Evolutionary conservation across 2,797 vertebrate species (phyloP).

Genomic region (Tolypeutes matacus): DNA sequence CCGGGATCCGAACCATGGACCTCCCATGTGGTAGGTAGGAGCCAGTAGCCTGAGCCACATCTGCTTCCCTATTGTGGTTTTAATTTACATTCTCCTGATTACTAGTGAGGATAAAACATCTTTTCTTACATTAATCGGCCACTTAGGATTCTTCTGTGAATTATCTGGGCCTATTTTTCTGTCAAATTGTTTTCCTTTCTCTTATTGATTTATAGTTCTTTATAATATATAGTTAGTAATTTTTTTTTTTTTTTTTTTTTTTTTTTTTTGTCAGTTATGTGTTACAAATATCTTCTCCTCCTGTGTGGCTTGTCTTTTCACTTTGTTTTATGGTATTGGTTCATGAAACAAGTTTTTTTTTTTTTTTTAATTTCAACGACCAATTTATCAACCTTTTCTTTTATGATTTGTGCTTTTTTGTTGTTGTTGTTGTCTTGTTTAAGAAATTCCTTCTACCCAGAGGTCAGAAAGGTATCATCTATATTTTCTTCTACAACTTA

Average conservation of each 20-base stretch:
- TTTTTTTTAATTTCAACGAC: conserved; percentile 19
- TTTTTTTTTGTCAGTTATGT: background rate
- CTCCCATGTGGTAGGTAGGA: no score
- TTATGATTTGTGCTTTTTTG: background rate
- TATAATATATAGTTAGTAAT: background rate
- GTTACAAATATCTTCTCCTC: conserved; percentile 25
- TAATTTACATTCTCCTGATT: conserved; percentile 13
- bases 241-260: background rate
- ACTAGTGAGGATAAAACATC: background rate
- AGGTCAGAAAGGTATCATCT: background rate
- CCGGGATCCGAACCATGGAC: no score
- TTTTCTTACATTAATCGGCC: background rate
- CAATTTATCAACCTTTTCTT: conserved; percentile 4
- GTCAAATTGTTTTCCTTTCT: background rate
- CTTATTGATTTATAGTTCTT: background rate
- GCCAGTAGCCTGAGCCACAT: no score
- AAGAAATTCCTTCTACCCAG: background rate
- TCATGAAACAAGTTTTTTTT: conserved; percentile 11
- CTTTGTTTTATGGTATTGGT: background rate
- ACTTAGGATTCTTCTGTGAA: background rate
- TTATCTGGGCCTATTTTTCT: conserved; percentile 20
- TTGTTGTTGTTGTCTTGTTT: background rate
- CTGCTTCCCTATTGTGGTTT: background rate
- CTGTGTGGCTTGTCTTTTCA: background rate
- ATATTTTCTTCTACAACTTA: conserved; percentile 25